Evolutionary conservation across 2,113 vertebrate genomes (phyloP).

Genomic region (Vicugna pacos): DNA sequence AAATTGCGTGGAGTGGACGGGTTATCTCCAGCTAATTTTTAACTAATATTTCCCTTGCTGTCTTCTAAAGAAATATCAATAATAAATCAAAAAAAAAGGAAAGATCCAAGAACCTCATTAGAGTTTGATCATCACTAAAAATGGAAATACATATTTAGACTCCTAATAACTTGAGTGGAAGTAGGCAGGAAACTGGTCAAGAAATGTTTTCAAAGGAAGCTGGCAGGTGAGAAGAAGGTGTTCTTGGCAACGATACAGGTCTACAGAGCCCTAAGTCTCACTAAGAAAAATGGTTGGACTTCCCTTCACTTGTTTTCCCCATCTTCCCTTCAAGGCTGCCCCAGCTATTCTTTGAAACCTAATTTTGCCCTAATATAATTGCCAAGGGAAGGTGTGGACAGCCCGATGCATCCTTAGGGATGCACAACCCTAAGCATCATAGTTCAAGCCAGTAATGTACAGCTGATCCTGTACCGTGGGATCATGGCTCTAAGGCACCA

Average conservation of each 20-base stretch:
- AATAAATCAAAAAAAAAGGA: conserved; percentile 1
- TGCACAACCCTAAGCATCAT: neutral
- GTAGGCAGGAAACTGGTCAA: neutral
- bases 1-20: conserved; percentile 15
- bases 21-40: conserved; percentile 50
- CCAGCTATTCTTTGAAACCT: neutral
- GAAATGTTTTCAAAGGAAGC: neutral
- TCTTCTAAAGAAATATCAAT: conserved; percentile 45
- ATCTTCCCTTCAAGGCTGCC: neutral
- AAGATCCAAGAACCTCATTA: conserved; percentile 2
- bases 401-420: neutral
- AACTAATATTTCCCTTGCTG: conserved; percentile 62
- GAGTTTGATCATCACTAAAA: conserved; percentile 31
- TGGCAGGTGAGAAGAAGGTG: neutral
- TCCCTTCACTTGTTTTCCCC: neutral
- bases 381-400: neutral
- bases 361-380: neutral
- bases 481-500: neutral
- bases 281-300: neutral
- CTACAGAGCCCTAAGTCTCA: neutral
- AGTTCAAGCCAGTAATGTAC: neutral
- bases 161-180: conserved; percentile 34
- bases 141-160: conserved; percentile 20
- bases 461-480: neutral
- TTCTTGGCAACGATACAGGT: neutral